Conservation (phyloP, 2,113 vertebrate species). For the Pituophis catenifer region DNA sequence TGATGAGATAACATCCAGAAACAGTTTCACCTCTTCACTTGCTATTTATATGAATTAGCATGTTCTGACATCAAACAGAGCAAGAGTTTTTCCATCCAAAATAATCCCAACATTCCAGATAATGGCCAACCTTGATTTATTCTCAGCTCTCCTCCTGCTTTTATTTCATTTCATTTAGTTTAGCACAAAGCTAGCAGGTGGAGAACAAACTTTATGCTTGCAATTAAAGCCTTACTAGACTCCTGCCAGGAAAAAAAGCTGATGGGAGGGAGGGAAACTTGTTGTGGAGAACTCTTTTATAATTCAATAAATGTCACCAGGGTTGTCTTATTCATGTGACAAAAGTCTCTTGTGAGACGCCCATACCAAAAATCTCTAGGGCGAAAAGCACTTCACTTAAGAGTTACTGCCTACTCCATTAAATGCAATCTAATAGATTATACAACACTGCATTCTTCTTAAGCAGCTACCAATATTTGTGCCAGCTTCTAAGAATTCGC, state of each 20-base stretch:
- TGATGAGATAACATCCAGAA: neutral
- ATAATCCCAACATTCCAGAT: neutral
- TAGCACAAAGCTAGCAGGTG: neutral
- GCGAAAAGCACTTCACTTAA: neutral
- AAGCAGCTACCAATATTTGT: neutral
- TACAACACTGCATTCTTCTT: neutral
- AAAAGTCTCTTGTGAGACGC: conserved; percentile 3
- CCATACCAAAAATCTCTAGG: neutral
- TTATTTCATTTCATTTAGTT: neutral
- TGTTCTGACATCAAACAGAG: neutral
- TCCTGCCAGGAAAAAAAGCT: conserved; percentile 2
- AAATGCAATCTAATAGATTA: neutral
- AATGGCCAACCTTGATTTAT: neutral
- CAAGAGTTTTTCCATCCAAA: neutral
- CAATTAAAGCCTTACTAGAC: neutral
- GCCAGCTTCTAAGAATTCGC: neutral
- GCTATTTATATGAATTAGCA: neutral
- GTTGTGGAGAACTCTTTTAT: neutral
- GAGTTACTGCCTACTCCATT: neutral
- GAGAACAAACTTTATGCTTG: neutral
- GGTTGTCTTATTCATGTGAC: conserved; percentile 1
- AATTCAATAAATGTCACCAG: conserved; percentile 4
- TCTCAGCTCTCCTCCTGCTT: neutral
- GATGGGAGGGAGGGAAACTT: neutral
- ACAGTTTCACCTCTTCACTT: neutral